Evolutionary conservation across 2,797 vertebrate species (phyloP).

Genomic region (Pseudocheirus occidentalis): DNA sequence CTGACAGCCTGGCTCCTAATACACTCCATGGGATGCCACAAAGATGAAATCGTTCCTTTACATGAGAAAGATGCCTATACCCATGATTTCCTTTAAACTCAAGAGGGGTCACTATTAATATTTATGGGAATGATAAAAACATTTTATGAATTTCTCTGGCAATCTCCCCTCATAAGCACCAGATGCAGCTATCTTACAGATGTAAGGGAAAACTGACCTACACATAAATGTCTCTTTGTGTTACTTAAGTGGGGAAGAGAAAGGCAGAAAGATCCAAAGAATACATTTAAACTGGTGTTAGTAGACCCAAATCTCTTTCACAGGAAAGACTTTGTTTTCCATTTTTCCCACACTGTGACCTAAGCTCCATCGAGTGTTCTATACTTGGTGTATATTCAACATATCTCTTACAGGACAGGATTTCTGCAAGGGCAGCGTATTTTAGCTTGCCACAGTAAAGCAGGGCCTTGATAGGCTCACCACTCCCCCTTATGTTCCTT

Average conservation of each 20-base stretch:
- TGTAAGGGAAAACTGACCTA: neutral
- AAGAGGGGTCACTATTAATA: neutral
- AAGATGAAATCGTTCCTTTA: neutral
- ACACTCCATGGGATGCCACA: neutral
- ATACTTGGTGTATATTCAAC: neutral
- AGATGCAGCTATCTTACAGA: neutral
- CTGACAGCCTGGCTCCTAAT: neutral
- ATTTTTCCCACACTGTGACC: neutral
- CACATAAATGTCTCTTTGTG: neutral
- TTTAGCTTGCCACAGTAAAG: neutral
- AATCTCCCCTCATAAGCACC: neutral
- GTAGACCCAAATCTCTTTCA: neutral
- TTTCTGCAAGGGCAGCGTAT: neutral
- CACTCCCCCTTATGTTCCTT: neutral
- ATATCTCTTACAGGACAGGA: neutral
- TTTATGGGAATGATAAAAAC: neutral
- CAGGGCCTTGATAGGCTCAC: neutral
- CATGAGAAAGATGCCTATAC: neutral
- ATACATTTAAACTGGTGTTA: neutral
- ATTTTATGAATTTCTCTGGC: neutral
- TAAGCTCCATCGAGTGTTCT: neutral
- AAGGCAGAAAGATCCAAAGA: neutral
- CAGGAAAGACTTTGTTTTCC: neutral
- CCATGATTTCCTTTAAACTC: neutral
- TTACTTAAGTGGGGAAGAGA: neutral